Conservation (phyloP, 2,888 invertebrate genomes). For the Synergus itoensis region DNA sequence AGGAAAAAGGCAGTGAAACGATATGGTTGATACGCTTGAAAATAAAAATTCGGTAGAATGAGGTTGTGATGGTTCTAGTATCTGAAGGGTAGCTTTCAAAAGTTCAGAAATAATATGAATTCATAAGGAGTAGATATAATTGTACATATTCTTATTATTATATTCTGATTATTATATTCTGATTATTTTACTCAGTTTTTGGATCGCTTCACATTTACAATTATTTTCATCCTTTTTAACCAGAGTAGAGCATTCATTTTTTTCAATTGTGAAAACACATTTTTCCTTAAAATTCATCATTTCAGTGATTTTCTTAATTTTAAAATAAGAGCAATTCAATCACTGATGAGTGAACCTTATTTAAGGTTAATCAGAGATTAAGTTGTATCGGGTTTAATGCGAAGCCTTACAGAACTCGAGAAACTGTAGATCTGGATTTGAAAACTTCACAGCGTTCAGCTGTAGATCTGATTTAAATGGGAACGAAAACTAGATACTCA, state of each 20-base stretch:
- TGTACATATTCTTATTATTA: no score
- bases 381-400: conserved; percentile 1
- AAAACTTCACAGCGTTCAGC: neutral
- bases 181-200: no score
- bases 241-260: no score
- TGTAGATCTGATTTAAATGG: neutral
- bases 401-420: neutral
- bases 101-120: neutral
- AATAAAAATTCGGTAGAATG: conserved; percentile 16
- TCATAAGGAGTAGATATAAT: neutral
- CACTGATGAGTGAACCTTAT: neutral
- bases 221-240: no score
- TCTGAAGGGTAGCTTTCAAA: neutral
- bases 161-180: neutral
- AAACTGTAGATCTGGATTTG: neutral
- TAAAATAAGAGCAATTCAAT: neutral
- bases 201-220: no score
- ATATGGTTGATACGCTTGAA: neutral
- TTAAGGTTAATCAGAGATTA: conserved; percentile 38
- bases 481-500: neutral
- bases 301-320: neutral
- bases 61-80: conserved; percentile 4
- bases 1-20: conserved; percentile 5
- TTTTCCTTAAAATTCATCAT: neutral
- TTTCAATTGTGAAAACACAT: no score